Evolutionary conservation across 2,113 vertebrate species (phyloP).

Genomic region (Micromys minutus): DNA sequence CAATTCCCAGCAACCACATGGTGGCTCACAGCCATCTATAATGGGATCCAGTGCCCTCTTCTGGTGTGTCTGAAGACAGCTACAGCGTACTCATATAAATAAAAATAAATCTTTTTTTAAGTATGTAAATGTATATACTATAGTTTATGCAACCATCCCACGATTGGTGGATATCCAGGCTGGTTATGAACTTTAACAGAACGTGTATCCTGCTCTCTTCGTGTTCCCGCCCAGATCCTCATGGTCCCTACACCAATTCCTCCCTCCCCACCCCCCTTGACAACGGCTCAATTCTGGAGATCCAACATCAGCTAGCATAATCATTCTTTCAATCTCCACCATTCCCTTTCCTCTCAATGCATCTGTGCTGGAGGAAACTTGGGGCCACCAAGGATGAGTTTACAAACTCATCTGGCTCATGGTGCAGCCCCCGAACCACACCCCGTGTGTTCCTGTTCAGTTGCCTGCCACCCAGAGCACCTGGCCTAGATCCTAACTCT

Average conservation of each 20-base stretch:
- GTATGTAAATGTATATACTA: background rate
- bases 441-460: background rate
- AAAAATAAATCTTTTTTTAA: background rate
- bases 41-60: too few relatives aligned
- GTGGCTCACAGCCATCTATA: too few relatives aligned
- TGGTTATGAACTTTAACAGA: background rate
- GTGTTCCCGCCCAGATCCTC: background rate
- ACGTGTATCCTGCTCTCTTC: background rate
- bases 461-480: background rate
- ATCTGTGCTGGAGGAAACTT: constrained; percentile 4
- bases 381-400: background rate
- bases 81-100: too few relatives aligned
- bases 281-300: background rate
- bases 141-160: constrained; percentile 19
- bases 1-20: too few relatives aligned
- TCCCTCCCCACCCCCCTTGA: background rate
- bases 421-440: background rate
- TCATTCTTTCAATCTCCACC: background rate
- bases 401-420: background rate
- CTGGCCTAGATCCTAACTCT: background rate
- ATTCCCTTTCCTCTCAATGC: constrained; percentile 4
- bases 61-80: too few relatives aligned
- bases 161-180: background rate
- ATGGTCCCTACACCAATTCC: background rate
- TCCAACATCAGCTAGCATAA: background rate